Evolutionary conservation across 2,113 vertebrate species (phyloP).

Genomic region (Diadophis punctatus): DNA sequence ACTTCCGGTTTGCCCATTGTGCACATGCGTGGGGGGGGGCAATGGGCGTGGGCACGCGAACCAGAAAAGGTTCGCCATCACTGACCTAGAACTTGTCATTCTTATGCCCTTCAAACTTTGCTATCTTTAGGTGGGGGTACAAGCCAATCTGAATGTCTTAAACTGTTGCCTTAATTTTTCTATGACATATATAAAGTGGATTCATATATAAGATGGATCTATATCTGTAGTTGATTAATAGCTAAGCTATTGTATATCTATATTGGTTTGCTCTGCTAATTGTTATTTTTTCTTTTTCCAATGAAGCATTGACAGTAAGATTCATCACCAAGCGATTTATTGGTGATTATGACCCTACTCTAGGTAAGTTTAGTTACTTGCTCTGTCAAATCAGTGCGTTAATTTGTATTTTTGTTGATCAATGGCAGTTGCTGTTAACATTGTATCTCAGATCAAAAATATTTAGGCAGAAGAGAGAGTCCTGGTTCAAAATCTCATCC

Average conservation of each 20-base stretch:
- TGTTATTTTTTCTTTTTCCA: not conserved
- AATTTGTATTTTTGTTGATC: not conserved
- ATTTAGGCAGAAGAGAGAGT: not conserved
- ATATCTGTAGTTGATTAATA: not conserved
- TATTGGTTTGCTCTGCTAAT: not conserved
- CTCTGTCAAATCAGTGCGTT: too few species aligned
- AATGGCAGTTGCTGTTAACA: not conserved
- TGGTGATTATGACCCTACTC: constrained; percentile 77
- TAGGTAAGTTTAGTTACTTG: constrained; percentile 60
- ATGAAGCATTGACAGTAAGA: constrained; percentile 70
- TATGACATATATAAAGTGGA: not conserved
- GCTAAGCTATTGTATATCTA: not conserved
- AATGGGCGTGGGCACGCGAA: too few species aligned
- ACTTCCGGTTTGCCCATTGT: too few species aligned
- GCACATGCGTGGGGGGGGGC: too few species aligned
- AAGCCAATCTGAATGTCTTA: not conserved
- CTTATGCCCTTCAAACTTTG: not conserved
- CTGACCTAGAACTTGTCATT: not conserved
- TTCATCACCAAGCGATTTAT: constrained; percentile 81
- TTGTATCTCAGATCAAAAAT: not conserved
- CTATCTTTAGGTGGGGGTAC: not conserved
- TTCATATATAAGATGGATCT: not conserved
- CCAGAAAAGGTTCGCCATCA: too few species aligned
- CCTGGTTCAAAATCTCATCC: not conserved
- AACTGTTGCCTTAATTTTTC: not conserved